Conservation (phyloP, 2,888 invertebrate genomes). For the Chaetoderma sp. region DNA sequence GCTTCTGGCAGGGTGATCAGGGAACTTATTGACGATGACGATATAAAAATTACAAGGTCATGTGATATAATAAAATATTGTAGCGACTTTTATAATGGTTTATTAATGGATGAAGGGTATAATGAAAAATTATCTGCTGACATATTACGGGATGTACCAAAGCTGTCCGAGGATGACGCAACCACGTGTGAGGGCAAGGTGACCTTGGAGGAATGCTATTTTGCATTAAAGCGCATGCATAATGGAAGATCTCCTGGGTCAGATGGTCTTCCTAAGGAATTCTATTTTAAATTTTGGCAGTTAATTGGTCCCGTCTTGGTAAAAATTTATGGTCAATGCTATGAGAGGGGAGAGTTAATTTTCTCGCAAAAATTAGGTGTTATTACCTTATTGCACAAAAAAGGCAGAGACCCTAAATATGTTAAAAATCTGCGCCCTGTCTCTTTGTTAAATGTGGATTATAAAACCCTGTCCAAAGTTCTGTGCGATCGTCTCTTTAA, state of each 20-base stretch:
- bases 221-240: constrained; percentile 1
- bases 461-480: constrained; percentile 21
- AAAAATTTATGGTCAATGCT: not conserved
- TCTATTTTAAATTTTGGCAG: constrained; percentile 10
- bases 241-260: constrained; percentile 12
- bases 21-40: too few species aligned
- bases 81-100: too few species aligned
- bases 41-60: too few species aligned
- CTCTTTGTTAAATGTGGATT: constrained; percentile 15
- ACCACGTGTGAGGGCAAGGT: not conserved
- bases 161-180: not conserved
- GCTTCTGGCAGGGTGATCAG: too few species aligned
- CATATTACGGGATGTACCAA: too few species aligned
- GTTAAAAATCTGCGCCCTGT: constrained; percentile 16
- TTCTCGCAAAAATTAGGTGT: not conserved
- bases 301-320: not conserved
- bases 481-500: constrained; percentile 12
- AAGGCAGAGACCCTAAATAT: not conserved
- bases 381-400: constrained; percentile 10
- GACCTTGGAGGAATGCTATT: not conserved
- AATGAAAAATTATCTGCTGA: too few species aligned
- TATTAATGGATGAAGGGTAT: too few species aligned
- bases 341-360: not conserved
- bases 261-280: constrained; percentile 17
- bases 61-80: too few species aligned